These are phyloP conservation scores for Alloplasta piceator DNA, from an alignment of 2,888 invertebrate genomes.

Conservation along the genomic window DNA sequence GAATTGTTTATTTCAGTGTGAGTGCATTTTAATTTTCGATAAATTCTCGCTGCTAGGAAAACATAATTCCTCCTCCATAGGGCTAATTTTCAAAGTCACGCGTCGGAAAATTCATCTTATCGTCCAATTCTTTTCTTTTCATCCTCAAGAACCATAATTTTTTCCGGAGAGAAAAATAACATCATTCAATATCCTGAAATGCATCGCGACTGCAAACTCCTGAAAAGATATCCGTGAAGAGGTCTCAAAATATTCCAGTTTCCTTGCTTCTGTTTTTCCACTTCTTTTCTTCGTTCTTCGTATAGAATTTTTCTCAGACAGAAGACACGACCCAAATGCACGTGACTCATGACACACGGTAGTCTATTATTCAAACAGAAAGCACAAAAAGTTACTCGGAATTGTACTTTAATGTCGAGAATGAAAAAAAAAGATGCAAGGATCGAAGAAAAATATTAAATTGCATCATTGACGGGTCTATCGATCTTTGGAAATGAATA, in stretches of 20 bases:
- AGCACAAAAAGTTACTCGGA: background rate
- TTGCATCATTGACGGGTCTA: background rate
- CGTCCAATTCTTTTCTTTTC: constrained; percentile 21
- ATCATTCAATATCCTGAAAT: constrained; percentile 21
- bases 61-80: background rate
- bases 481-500: constrained; percentile 20
- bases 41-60: background rate
- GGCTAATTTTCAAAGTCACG: background rate
- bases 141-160: constrained; percentile 1
- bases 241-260: background rate
- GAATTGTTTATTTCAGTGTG: background rate
- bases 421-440: too few relatives aligned
- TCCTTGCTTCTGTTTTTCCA: constrained; percentile 16
- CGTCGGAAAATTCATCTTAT: background rate
- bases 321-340: constrained; percentile 41
- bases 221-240: constrained; percentile 8
- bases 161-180: constrained; percentile 6
- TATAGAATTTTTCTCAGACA: constrained; percentile 43
- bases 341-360: constrained; percentile 44
- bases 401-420: too few relatives aligned
- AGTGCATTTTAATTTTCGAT: background rate
- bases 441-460: too few relatives aligned
- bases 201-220: constrained; percentile 33
- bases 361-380: constrained; percentile 10
- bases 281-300: constrained; percentile 28